Conservation (phyloP, 2,797 vertebrate genomes). For the Acanthurus leucopareius region DNA sequence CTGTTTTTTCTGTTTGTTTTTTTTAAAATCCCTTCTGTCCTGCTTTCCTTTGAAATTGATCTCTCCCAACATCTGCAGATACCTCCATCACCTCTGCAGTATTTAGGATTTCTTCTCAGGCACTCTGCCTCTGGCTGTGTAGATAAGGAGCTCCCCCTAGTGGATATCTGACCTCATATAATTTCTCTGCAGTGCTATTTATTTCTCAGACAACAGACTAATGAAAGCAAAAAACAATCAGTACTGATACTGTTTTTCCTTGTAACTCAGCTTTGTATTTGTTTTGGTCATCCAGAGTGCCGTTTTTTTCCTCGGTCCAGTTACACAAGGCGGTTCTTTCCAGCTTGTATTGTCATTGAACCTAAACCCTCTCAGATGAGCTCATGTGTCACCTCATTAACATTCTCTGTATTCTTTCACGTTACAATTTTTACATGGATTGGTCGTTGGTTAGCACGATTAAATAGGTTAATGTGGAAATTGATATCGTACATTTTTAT, state of each 20-base stretch:
- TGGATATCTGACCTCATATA: constrained; percentile 47
- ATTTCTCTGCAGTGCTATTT: constrained; percentile 17
- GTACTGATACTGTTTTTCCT: not conserved
- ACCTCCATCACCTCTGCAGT: constrained; percentile 64
- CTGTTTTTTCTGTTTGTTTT: not conserved
- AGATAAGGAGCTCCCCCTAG: constrained; percentile 75
- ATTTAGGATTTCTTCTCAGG: constrained; percentile 40
- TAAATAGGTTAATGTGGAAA: not conserved
- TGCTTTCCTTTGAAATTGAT: constrained; percentile 18
- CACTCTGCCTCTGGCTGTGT: constrained; percentile 37
- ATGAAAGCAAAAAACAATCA: not conserved
- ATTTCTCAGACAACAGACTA: not conserved
- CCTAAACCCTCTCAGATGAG: not conserved
- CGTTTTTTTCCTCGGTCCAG: not conserved
- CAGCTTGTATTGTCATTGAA: not conserved
- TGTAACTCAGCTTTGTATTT: not conserved
- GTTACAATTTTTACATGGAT: not conserved
- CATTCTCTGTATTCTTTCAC: not conserved
- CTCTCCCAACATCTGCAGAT: constrained; percentile 58
- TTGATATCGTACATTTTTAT: not conserved
- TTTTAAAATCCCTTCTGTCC: constrained; percentile 12
- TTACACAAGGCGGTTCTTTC: not conserved
- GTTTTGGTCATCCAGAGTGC: constrained; percentile 3
- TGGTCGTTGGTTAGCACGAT: not conserved
- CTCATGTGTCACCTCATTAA: not conserved